phyloP scores from a whole-genome alignment of 2,113 vertebrate species.

The Alosa alosa region DNA sequence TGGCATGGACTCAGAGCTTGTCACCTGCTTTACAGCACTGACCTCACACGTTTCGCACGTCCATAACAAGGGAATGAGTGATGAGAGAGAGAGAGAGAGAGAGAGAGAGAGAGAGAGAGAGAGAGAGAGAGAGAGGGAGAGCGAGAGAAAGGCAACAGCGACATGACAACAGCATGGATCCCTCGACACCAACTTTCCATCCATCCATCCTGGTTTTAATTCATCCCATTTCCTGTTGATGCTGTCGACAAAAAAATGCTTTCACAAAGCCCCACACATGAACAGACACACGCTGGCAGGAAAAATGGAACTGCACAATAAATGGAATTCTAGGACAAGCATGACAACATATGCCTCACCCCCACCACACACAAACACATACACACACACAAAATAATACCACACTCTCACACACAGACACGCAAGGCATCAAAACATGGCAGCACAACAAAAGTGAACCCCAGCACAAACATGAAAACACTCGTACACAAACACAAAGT shows the following conservation, averaged over 20 bases:
- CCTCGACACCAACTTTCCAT: background rate
- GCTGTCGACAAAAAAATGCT: background rate
- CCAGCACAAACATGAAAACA: background rate
- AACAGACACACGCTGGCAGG: background rate
- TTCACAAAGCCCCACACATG: background rate
- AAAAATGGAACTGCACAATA: background rate
- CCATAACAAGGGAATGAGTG: slow-evolving; percentile 60
- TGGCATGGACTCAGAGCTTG: slow-evolving; percentile 56
- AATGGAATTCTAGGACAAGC: background rate
- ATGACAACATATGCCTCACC: background rate
- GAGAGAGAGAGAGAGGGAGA: background rate
- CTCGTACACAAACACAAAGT: background rate
- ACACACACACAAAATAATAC: background rate
- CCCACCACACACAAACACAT: background rate
- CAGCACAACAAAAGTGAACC: background rate
- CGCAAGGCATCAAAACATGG: background rate
- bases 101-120: background rate
- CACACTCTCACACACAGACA: background rate
- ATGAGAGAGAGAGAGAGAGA: slow-evolving; percentile 37
- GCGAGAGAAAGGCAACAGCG: background rate
- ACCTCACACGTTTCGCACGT: slow-evolving; percentile 52
- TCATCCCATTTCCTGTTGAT: background rate
- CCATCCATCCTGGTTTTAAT: background rate
- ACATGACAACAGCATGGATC: background rate
- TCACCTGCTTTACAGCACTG: slow-evolving; percentile 58